Conservation (phyloP, 2,888 invertebrate species). For the Spicauda simplicius region DNA sequence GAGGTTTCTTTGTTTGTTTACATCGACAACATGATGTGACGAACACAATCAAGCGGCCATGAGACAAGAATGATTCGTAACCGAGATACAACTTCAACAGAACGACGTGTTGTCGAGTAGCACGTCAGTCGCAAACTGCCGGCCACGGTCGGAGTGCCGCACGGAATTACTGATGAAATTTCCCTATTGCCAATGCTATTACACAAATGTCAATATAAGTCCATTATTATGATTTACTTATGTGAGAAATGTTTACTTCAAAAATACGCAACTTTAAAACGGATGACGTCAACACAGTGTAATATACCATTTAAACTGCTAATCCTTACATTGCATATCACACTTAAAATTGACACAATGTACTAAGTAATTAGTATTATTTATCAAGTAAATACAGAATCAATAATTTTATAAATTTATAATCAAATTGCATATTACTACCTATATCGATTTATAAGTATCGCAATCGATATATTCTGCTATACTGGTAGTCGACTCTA, state of each 20-base stretch:
- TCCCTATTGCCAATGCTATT: slow-evolving; percentile 30
- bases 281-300: no score
- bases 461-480: no score
- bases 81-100: slow-evolving; percentile 14
- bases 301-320: no score
- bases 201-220: slow-evolving; percentile 15
- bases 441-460: no score
- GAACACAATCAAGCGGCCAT: slow-evolving; percentile 38
- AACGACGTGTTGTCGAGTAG: slow-evolving; percentile 57
- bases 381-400: no score
- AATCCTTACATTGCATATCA: no score
- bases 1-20: slow-evolving; percentile 67
- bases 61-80: slow-evolving; percentile 41
- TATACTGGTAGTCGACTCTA: no score
- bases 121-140: slow-evolving; percentile 68
- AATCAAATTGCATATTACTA: no score
- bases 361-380: no score
- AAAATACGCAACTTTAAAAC: background rate
- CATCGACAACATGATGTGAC: slow-evolving; percentile 54
- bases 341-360: no score
- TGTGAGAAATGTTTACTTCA: background rate
- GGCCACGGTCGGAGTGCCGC: slow-evolving; percentile 40
- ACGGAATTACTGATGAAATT: slow-evolving; percentile 27
- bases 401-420: no score
- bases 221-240: slow-evolving; percentile 1